Evolutionary conservation across 2,888 invertebrate genomes (phyloP).

Genomic region (Belgica antarctica): DNA sequence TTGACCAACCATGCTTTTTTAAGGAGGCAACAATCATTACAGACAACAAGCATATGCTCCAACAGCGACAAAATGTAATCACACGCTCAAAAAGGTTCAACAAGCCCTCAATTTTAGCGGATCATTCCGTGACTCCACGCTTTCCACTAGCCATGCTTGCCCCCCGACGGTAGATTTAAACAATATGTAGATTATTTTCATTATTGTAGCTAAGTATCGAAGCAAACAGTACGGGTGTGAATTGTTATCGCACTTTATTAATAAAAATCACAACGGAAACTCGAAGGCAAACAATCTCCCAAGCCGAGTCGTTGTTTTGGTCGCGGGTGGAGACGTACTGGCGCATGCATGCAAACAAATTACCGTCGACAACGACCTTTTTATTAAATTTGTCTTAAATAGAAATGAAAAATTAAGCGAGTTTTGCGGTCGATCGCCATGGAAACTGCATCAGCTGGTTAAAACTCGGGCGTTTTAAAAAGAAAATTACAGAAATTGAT

Average conservation of each 20-base stretch:
- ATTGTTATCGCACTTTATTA: constrained; percentile 16
- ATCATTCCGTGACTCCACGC: neutral
- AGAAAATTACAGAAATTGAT: neutral
- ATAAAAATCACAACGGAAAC: constrained; percentile 8
- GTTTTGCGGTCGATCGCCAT: neutral
- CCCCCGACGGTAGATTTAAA: neutral
- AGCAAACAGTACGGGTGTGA: neutral
- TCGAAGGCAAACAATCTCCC: neutral
- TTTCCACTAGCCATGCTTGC: neutral
- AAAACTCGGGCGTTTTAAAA: neutral
- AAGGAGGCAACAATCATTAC: no score
- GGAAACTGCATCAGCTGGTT: neutral
- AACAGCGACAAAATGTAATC: no score
- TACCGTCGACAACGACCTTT: neutral
- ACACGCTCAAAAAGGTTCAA: no score
- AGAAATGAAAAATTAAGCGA: neutral
- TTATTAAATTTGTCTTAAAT: neutral
- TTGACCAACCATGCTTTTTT: no score
- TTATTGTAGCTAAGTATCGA: neutral
- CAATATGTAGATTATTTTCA: neutral
- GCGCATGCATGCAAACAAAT: neutral
- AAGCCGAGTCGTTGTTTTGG: no score
- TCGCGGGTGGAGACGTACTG: neutral
- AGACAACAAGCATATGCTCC: no score
- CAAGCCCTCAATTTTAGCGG: neutral